These are phyloP conservation scores for Hippocampus barbouri DNA, from an alignment of 2,113 vertebrate genomes.

Conservation along the genomic window DNA sequence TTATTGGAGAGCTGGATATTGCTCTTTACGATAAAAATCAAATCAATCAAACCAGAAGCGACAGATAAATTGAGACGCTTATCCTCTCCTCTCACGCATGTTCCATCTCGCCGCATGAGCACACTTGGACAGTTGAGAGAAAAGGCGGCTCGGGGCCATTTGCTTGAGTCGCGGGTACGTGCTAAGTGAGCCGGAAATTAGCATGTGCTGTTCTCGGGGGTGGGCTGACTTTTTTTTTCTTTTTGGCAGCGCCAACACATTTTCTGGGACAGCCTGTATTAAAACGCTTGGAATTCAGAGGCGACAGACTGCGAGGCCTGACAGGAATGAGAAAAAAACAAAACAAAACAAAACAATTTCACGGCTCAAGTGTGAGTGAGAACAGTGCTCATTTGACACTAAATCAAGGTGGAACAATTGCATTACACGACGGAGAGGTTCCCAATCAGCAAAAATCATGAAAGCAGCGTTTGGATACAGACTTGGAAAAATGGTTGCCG, in stretches of 20 bases:
- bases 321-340: constrained; percentile 29
- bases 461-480: background rate
- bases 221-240: background rate
- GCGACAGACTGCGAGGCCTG: background rate
- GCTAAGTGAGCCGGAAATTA: constrained; percentile 49
- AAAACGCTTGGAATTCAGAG: constrained; percentile 7
- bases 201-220: constrained; percentile 39
- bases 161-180: constrained; percentile 53
- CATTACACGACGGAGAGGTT: constrained; percentile 30
- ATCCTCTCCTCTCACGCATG: constrained; percentile 25
- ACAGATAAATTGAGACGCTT: constrained; percentile 39
- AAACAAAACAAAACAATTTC: constrained; percentile 58
- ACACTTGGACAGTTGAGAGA: constrained; percentile 39
- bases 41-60: constrained; percentile 38
- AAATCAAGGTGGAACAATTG: constrained; percentile 51
- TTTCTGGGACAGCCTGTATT: background rate
- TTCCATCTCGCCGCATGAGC: constrained; percentile 32
- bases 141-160: constrained; percentile 31
- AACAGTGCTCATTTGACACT: constrained; percentile 52
- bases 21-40: constrained; percentile 40
- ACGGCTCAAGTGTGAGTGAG: constrained; percentile 38
- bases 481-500: background rate
- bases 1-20: too few relatives aligned
- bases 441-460: constrained; percentile 17
- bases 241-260: background rate